Conservation (phyloP, 2,113 vertebrate species). For the Narcine bancroftii region DNA sequence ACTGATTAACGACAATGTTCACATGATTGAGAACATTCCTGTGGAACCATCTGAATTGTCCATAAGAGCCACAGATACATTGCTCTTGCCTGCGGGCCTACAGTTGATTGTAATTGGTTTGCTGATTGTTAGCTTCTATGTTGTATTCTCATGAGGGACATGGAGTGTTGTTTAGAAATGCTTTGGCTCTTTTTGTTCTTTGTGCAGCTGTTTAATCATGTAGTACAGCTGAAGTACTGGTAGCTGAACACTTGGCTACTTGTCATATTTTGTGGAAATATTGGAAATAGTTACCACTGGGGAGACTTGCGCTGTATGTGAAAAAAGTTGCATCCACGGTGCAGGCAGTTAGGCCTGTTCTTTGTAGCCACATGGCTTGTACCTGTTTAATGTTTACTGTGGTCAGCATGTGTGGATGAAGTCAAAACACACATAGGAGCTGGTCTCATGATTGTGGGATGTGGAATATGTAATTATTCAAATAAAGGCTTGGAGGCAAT, state of each 20-base stretch:
- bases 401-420: too few species aligned
- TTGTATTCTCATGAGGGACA: not conserved
- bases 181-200: conserved; percentile 20
- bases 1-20: conserved; percentile 7
- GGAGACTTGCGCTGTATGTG: too few species aligned
- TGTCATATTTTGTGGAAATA: not conserved
- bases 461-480: too few species aligned
- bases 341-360: not conserved
- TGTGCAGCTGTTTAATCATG: not conserved
- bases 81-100: not conserved
- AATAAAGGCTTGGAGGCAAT: too few species aligned
- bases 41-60: not conserved
- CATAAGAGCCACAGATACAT: not conserved
- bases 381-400: too few species aligned
- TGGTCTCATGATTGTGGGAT: too few species aligned
- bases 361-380: too few species aligned
- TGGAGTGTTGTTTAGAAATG: not conserved
- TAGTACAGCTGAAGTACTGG: not conserved
- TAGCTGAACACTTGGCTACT: not conserved
- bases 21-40: not conserved
- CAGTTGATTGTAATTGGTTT: not conserved
- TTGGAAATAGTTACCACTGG: not conserved
- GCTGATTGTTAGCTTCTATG: not conserved
- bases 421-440: too few species aligned
- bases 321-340: not conserved